A percentile compares a stretch with the other conserved stretches of the same genome.
Evolutionary conservation across 1,140 invertebrate genomes (phyloP).

Genomic region (Drosophila leontia): DNA sequence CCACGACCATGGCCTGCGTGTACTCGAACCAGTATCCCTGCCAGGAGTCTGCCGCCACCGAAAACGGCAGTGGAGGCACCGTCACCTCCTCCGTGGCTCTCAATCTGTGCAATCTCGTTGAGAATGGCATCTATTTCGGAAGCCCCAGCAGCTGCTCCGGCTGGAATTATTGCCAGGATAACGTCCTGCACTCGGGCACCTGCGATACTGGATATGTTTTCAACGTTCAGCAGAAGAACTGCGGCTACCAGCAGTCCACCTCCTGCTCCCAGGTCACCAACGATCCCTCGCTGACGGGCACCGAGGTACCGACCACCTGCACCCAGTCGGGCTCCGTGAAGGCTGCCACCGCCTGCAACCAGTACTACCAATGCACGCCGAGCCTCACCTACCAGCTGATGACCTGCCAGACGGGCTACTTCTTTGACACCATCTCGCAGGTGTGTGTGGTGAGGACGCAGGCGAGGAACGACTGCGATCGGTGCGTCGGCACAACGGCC

Average conservation of each 20-base stretch:
- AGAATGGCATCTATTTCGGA: conserved; percentile 49
- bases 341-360: conserved; percentile 43
- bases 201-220: conserved; percentile 25
- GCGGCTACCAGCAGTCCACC: conserved; percentile 32
- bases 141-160: conserved; percentile 36
- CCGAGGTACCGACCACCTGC: conserved; percentile 15
- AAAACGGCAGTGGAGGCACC: not conserved
- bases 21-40: conserved; percentile 38
- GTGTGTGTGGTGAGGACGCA: conserved; percentile 40
- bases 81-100: conserved; percentile 8
- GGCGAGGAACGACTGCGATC: conserved; percentile 60
- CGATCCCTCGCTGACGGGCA: conserved; percentile 38
- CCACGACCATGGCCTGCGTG: conserved; percentile 34
- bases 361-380: conserved; percentile 46
- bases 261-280: conserved; percentile 61
- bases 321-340: conserved; percentile 7
- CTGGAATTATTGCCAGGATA: conserved; percentile 51
- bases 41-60: not conserved
- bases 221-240: conserved; percentile 29
- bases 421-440: conserved; percentile 40
- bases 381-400: conserved; percentile 12
- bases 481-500: conserved; percentile 43
- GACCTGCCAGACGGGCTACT: conserved; percentile 35
- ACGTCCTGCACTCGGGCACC: conserved; percentile 23
- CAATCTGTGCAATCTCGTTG: conserved; percentile 53